Percentiles rank a stretch among this genome's conserved stretches.
These are phyloP conservation scores for Elysia chlorotica DNA, from an alignment of 1,140 invertebrate genomes.

Conservation along the genomic window DNA sequence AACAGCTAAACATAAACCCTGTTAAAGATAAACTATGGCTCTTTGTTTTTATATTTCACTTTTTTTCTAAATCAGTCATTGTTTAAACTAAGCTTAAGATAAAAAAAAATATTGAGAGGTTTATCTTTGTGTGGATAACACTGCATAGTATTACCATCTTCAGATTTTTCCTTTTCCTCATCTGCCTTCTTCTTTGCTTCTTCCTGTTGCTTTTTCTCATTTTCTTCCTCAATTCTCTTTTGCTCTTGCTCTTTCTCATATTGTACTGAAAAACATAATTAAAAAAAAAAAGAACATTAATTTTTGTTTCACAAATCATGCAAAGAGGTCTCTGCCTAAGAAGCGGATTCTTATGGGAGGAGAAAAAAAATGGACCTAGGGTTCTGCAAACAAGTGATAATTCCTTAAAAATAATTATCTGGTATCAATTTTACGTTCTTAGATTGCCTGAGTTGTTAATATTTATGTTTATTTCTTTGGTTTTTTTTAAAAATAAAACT, in stretches of 20 bases:
- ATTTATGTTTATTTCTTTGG: too few species aligned
- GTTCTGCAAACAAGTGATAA: background rate
- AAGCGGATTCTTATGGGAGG: too few species aligned
- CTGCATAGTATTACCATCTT: too few species aligned
- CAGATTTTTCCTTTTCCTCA: background rate
- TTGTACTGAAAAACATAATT: background rate
- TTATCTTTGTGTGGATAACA: too few species aligned
- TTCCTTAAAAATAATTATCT: background rate
- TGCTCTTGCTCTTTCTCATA: constrained; percentile 1
- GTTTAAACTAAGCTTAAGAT: too few species aligned
- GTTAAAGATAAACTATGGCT: too few species aligned
- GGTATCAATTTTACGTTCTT: background rate
- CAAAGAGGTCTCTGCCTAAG: background rate
- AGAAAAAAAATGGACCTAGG: background rate
- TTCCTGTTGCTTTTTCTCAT: background rate
- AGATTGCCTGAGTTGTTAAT: too few species aligned
- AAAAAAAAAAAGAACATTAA: background rate
- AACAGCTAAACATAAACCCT: too few species aligned
- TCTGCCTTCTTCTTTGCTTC: background rate
- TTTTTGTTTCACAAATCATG: background rate
- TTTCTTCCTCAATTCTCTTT: background rate
- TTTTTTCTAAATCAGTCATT: too few species aligned
- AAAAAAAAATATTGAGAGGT: too few species aligned
- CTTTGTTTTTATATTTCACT: too few species aligned
- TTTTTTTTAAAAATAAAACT: too few species aligned